Base-by-base conservation (phyloP, 2,888 invertebrate genomes). In the Romanomermis culicivorax region DNA sequence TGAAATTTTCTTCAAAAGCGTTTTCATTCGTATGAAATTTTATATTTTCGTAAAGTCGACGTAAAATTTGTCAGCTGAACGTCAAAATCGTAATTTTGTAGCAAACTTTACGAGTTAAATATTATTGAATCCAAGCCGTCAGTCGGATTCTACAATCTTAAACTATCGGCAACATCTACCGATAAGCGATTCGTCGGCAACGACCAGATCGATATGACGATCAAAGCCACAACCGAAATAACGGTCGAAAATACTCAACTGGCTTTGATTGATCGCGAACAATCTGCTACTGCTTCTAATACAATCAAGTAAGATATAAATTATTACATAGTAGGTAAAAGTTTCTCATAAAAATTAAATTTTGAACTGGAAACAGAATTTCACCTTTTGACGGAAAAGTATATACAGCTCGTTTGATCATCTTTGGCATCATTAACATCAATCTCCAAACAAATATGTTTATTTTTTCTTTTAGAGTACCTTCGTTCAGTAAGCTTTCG, bases 201-300 rank as follows among this genome's bases (percentile, higher is more conserved):
- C 53, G 75, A 80, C 26, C 75, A 75, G 24, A 79, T 71, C 0
- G 77, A 55, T 51, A 62, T 71, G 42, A 61, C 61, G 50, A 69
- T 71, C 29, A 72, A 72, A 60, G 70, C 71, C 20, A 70, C 68
- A 1, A 68, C 69, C 2, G 62, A 67, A 54, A 67, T 70, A 2
- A 55, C 60, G 58, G 77, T 89, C 1, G 79, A 81, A 61, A 78
- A 77, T 55, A 76, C 85, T 51, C 88, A 91, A 70, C 76, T 93
- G 51, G 86, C 87, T 2, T 78, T 89, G 24, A 83, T 81, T 1
- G 91, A 93, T 69, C 80, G 84, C 2, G 91, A 93, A 70, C 85
- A 88, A 58, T 81, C 82, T 1, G 81, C 84, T 26, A 80, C 83
- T 55, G 80, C 85, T 0, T 82, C 82, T 69, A 27, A 11, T 27